Evolutionary conservation across 2,113 vertebrate species (phyloP).

Genomic region (Channa argus): DNA sequence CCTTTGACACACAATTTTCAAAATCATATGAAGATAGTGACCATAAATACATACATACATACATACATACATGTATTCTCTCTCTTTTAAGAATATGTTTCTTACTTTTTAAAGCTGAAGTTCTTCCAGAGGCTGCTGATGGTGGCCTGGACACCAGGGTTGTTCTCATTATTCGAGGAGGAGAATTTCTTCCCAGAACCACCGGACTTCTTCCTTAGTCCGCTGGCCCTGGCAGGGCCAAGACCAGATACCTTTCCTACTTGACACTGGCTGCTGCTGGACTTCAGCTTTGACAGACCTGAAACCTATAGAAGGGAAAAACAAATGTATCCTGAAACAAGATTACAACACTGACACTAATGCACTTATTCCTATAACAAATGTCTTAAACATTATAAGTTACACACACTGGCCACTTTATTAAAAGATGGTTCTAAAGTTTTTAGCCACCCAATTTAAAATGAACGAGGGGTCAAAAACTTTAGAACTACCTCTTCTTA

Average conservation of each 20-base stretch:
- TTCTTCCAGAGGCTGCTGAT: conserved; percentile 92
- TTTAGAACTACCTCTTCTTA: no score
- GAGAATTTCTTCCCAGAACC: conserved; percentile 72
- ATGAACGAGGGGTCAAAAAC: no score
- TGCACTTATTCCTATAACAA: no score
- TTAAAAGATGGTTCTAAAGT: no score
- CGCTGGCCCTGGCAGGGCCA: conserved; percentile 88
- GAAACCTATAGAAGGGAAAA: conserved; percentile 79
- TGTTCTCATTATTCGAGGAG: conserved; percentile 86
- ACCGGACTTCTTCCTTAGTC: conserved; percentile 85
- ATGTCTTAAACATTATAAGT: no score
- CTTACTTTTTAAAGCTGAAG: conserved; percentile 91
- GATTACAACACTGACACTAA: neutral
- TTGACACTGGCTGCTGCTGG: conserved; percentile 56
- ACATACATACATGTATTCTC: no score
- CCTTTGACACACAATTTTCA: no score
- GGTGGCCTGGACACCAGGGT: conserved; percentile 85
- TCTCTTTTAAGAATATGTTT: neutral
- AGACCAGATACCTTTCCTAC: conserved; percentile 76
- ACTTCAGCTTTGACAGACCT: conserved; percentile 82
- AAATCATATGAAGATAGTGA: no score
- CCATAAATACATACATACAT: no score
- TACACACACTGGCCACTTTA: no score
- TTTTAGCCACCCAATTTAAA: no score
- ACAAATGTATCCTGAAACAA: no score